Evolutionary conservation across 2,888 invertebrate genomes (phyloP), one percentile per base, ranked within the genome.

Genomic region (Perizoma flavofasciatum): DNA sequence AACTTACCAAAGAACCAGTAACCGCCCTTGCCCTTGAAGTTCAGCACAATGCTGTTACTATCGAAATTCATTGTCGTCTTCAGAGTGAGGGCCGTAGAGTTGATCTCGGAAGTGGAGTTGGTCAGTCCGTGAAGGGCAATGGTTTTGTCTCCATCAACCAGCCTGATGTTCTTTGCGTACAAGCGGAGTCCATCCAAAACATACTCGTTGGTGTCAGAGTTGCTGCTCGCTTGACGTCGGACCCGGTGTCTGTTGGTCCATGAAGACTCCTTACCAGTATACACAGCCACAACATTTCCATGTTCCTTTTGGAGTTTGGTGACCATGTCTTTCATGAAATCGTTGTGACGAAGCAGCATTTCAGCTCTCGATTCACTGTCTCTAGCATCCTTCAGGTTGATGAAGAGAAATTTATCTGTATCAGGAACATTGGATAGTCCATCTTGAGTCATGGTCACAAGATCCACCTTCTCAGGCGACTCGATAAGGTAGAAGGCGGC

Each of bases 341-440:
- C 87, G 86, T 95, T 94, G 75, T 95, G 95, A 37, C 94, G 89
- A 49, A 88, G 88, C 8, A 94, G 87, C 78, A 95, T 86, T 0
- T 93, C 92, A 8, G 82, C 73, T 43, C 94, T 79, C 9, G 93
- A 87, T 67, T 94, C 94, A 33, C 89, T 91, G 32, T 93, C 93
- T 48, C 78, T 81, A 5, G 94, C 93, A 75, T 94, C 94, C 65
- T 94, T 91, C 33, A 95, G 84, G 55, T 86, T 87, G 37, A 95
- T 88, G 62, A 94, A 92, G 22, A 94, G 71, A 49, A 93, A 88
- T 49, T 89, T 92, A 4, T 91, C 90, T 4, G 11, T 22, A 3
- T 6, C 7, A 7, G 2, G 3, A 6, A 44, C 6, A 7, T 11
- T 0, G 1, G 44, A 44, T 7, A 91, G 65, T 0, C 90, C 91